Percentiles rank a stretch among this genome's conserved stretches.
These are phyloP conservation scores for Lithodes maja DNA, from an alignment of 2,888 invertebrate species.

Conservation along the genomic window DNA sequence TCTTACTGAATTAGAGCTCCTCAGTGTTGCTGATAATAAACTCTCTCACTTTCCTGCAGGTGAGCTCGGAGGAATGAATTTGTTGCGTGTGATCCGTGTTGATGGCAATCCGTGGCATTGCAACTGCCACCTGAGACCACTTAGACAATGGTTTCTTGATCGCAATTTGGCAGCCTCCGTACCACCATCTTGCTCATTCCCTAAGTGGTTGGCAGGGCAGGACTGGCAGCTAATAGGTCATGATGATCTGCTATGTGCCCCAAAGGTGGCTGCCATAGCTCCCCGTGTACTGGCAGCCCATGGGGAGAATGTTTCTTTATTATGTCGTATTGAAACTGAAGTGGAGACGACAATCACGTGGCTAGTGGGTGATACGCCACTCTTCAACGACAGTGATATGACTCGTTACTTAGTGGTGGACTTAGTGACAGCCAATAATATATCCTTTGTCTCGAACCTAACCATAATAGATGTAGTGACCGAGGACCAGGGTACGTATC, in stretches of 20 bases:
- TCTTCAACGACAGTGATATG: conserved; percentile 49
- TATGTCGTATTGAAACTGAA: conserved; percentile 82
- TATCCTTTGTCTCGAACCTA: conserved; percentile 74
- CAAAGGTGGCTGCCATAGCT: conserved; percentile 77
- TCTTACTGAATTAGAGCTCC: conserved; percentile 84
- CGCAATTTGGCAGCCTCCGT: conserved; percentile 71
- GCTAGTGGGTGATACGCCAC: conserved; percentile 45
- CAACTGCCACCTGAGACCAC: conserved; percentile 83
- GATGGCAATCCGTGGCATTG: conserved; percentile 90
- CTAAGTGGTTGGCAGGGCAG: conserved; percentile 66
- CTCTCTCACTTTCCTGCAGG: conserved; percentile 81
- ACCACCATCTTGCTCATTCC: conserved; percentile 72
- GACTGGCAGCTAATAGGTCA: conserved; percentile 65
- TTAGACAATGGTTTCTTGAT: conserved; percentile 74
- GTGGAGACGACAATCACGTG: conserved; percentile 82
- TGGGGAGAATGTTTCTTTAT: conserved; percentile 84
- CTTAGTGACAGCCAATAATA: conserved; percentile 49
- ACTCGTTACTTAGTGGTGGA: conserved; percentile 54
- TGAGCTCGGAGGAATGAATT: conserved; percentile 82
- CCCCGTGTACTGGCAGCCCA: conserved; percentile 80
- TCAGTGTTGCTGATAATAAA: conserved; percentile 85
- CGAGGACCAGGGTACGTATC: conserved; percentile 76
- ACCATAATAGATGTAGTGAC: conserved; percentile 72
- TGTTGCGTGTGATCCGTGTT: conserved; percentile 84
- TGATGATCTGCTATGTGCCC: conserved; percentile 90